Percentiles rank a stretch among this genome's conserved stretches.
Evolutionary conservation across 2,113 vertebrate genomes (phyloP).

Genomic region (Corvus hawaiiensis): DNA sequence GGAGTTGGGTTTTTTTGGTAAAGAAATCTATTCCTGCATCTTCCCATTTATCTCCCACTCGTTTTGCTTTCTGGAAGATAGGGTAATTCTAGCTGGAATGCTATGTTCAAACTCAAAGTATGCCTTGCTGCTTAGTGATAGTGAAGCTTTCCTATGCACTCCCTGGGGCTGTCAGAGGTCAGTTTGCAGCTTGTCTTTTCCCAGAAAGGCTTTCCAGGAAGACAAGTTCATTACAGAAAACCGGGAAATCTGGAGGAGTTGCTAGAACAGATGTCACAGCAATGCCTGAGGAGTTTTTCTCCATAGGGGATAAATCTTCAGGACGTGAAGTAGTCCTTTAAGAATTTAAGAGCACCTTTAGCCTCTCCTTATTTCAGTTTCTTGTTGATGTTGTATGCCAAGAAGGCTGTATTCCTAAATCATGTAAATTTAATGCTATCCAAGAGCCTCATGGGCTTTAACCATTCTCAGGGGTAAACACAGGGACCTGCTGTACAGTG

Average conservation of each 20-base stretch:
- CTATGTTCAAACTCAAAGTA: neutral
- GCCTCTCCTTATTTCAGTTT: neutral
- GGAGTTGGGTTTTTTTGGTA: neutral
- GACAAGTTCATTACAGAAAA: neutral
- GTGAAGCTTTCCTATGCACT: neutral
- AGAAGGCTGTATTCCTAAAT: neutral
- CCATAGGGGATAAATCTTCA: neutral
- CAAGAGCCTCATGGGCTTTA: neutral
- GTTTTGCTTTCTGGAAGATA: neutral
- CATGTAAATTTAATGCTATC: neutral
- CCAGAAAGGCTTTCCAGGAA: neutral
- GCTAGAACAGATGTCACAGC: neutral
- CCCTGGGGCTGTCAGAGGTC: neutral
- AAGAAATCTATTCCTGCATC: neutral
- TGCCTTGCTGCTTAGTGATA: neutral
- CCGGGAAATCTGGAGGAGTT: neutral
- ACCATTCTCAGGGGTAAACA: neutral
- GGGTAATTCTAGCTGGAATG: neutral
- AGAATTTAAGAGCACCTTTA: neutral
- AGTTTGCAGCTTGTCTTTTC: neutral
- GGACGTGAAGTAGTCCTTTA: neutral
- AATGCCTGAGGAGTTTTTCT: neutral
- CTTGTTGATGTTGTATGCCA: neutral
- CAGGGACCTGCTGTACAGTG: neutral
- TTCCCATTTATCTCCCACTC: neutral